Base-by-base conservation (phyloP, 2,113 vertebrate genomes). In the Zeus faber region DNA sequence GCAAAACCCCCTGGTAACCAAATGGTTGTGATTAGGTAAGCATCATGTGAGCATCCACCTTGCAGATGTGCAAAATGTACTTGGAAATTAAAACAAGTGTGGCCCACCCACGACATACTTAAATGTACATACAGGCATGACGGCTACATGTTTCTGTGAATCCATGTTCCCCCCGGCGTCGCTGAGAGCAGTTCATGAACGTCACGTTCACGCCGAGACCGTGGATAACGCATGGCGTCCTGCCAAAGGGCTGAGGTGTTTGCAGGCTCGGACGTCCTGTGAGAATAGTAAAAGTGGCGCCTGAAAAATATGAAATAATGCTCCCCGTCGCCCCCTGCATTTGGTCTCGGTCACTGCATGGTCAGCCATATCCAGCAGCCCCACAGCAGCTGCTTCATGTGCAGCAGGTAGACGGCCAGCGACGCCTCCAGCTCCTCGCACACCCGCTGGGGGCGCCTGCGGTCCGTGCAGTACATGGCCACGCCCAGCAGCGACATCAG, bases 291-390 rank as follows among this genome's bases (percentile, higher is more conserved):
- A 54, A 71, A 24, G 41, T 37, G 18, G 40, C 37, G 14, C 48
- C n/a, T 55, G 58, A n/a, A 50, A 58, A 58, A 71, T 55, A 27
- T 11, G 52, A 27, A 40, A 68, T 46, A 54, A 16, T 43, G 68
- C 48, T 72, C 48, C 45, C 20, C 29, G 65, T 56, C 62, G 25
- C 72, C 70, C n/a, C 67, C 58, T 71, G 54, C 76, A 74, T 51
- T 61, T 5, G 26, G 47, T 61, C 44, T 57, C 45, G 41, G 51
- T 90, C 90, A 96, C 66, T 92, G 90, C 80, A 85, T 91, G 64
- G 80, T 85, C 49, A 95, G 74, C 90, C 91, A 90, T 65, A 81
- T 89, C 93, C 93, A 97, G 74, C 91, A 93, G 61, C 87, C 84
- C 80, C 92, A 89, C 61, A 90, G 83, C 2, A 76, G 2, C 1